phyloP scores from a whole-genome alignment of 2,113 vertebrate species.

The Eulemur rufifrons region DNA sequence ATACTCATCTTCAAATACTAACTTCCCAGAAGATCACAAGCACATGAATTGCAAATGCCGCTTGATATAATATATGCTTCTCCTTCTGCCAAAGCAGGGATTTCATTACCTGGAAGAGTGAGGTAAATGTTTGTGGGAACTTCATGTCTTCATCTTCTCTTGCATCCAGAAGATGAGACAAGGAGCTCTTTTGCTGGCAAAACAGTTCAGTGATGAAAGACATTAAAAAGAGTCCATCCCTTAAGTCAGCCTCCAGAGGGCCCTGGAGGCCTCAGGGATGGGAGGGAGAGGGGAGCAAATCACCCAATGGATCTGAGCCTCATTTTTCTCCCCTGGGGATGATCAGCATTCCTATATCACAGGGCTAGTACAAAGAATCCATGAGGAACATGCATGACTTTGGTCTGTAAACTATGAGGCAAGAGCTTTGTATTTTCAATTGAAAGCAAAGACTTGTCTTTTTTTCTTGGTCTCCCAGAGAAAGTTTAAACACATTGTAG shows the following conservation, averaged over 20 bases:
- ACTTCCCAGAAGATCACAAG: conserved; percentile 55
- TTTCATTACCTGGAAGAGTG: conserved; percentile 60
- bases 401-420: conserved; percentile 26
- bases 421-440: neutral
- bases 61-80: conserved; percentile 47
- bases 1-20: conserved; percentile 45
- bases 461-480: neutral
- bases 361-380: neutral
- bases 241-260: neutral
- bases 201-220: conserved; percentile 29
- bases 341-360: neutral
- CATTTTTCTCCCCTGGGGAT: neutral
- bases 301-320: neutral
- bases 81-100: conserved; percentile 32
- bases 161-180: conserved; percentile 16
- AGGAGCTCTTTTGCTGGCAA: conserved; percentile 36
- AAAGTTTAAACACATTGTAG: conserved; percentile 47
- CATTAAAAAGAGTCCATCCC: neutral
- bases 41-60: conserved; percentile 50
- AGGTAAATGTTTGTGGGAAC: conserved; percentile 47
- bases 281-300: neutral
- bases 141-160: conserved; percentile 30
- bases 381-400: conserved; percentile 2
- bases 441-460: neutral
- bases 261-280: neutral